Evolutionary conservation across 2,888 invertebrate species (phyloP).

Genomic region (Chymomyza procnemis): DNA sequence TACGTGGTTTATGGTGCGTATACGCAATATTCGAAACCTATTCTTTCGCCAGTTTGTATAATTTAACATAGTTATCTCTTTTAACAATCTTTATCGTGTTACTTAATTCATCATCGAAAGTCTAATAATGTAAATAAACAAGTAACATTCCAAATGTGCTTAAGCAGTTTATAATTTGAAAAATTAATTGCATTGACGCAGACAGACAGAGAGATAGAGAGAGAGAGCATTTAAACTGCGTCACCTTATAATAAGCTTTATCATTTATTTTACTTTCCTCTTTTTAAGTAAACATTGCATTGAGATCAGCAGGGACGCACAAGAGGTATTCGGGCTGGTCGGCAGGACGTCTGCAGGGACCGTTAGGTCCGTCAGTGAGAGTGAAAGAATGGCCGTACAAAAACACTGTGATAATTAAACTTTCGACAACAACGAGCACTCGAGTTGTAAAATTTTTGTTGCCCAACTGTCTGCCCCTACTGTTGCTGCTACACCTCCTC

Average conservation of each 20-base stretch:
- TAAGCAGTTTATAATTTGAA: too few species aligned
- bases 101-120: too few species aligned
- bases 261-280: not conserved
- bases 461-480: conserved; percentile 34
- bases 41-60: too few species aligned
- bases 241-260: not conserved
- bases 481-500: conserved; percentile 31
- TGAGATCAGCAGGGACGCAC: not conserved
- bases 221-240: not conserved
- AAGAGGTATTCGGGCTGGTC: not conserved
- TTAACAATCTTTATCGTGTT: too few species aligned
- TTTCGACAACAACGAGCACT: conserved; percentile 59
- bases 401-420: conserved; percentile 68
- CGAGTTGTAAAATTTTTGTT: conserved; percentile 61
- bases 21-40: too few species aligned
- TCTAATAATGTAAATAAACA: too few species aligned
- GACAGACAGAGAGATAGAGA: too few species aligned
- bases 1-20: too few species aligned
- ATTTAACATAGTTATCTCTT: too few species aligned
- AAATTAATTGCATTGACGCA: too few species aligned
- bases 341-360: not conserved
- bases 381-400: conserved; percentile 32
- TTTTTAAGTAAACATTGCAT: not conserved
- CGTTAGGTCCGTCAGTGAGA: conserved; percentile 18
- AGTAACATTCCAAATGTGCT: too few species aligned